Conservation (phyloP, 2,797 vertebrate genomes). For the Tokudaia tokunoshimensis region DNA sequence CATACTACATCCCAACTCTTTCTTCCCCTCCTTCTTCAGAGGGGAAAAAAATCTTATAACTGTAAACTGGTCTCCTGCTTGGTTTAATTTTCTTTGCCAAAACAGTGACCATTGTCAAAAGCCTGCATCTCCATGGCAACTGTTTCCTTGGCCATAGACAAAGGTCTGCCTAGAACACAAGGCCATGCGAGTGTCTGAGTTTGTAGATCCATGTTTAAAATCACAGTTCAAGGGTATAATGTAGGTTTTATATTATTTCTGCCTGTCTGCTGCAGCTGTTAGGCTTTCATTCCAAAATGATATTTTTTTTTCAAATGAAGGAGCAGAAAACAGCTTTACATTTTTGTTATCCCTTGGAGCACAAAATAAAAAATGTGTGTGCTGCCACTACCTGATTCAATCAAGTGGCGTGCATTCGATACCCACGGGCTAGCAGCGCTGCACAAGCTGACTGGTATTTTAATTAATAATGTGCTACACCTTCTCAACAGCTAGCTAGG, state of each 20-base stretch:
- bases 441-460: constrained; percentile 95
- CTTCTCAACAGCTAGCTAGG: constrained; percentile 93
- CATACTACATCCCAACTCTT: not conserved
- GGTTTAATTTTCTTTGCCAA: constrained; percentile 81
- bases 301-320: constrained; percentile 90
- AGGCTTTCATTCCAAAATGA: constrained; percentile 89
- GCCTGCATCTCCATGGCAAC: constrained; percentile 73
- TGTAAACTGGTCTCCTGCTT: constrained; percentile 80
- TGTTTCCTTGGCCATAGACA: constrained; percentile 81
- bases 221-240: constrained; percentile 48
- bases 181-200: constrained; percentile 62
- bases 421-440: constrained; percentile 95
- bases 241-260: constrained; percentile 65
- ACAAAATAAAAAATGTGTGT: constrained; percentile 94
- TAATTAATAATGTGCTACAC: constrained; percentile 98
- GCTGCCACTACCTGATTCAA: constrained; percentile 97
- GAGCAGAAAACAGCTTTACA: constrained; percentile 93
- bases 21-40: not conserved
- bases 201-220: constrained; percentile 55
- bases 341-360: constrained; percentile 95
- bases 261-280: constrained; percentile 87
- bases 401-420: constrained; percentile 98
- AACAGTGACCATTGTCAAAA: constrained; percentile 80
- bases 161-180: constrained; percentile 76
- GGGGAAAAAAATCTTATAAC: constrained; percentile 61